A percentile compares a stretch with the other conserved stretches of the same genome.
These are phyloP conservation scores for Yasuhikotakia modesta DNA, from an alignment of 2,797 vertebrate genomes.

Conservation along the genomic window DNA sequence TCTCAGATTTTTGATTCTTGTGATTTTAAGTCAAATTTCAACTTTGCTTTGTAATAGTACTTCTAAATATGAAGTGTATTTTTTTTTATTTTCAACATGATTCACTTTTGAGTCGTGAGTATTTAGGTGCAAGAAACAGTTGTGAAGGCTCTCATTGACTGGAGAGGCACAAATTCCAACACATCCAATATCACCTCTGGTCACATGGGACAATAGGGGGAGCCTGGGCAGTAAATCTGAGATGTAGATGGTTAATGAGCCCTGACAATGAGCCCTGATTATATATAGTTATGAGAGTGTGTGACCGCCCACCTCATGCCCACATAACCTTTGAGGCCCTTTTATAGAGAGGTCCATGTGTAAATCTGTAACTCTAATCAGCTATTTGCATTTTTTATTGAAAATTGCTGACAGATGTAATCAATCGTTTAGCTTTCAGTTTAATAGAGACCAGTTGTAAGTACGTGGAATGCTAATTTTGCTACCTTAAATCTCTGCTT, in stretches of 20 bases:
- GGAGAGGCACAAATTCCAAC: constrained; percentile 36
- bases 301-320: constrained; percentile 34
- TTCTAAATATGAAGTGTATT: neutral
- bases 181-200: constrained; percentile 9
- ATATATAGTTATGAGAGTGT: constrained; percentile 44
- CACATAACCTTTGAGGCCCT: constrained; percentile 47
- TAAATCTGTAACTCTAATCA: constrained; percentile 53
- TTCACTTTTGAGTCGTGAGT: neutral
- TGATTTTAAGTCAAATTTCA: neutral
- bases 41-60: neutral
- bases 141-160: neutral
- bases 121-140: neutral
- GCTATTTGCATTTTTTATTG: constrained; percentile 45
- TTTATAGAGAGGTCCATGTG: constrained; percentile 38
- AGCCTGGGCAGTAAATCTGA: constrained; percentile 49
- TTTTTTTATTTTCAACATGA: too few species aligned
- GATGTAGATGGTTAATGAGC: constrained; percentile 49
- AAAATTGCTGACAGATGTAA: constrained; percentile 18
- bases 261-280: constrained; percentile 46
- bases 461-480: constrained; percentile 10
- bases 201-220: constrained; percentile 40
- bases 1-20: neutral
- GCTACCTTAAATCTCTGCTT: neutral
- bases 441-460: constrained; percentile 17
- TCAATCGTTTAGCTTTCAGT: constrained; percentile 18